A percentile compares a stretch with the other conserved stretches of the same genome.
These are phyloP conservation scores for Coracopsis vasa DNA, from an alignment of 2,113 vertebrate species.

Conservation along the genomic window DNA sequence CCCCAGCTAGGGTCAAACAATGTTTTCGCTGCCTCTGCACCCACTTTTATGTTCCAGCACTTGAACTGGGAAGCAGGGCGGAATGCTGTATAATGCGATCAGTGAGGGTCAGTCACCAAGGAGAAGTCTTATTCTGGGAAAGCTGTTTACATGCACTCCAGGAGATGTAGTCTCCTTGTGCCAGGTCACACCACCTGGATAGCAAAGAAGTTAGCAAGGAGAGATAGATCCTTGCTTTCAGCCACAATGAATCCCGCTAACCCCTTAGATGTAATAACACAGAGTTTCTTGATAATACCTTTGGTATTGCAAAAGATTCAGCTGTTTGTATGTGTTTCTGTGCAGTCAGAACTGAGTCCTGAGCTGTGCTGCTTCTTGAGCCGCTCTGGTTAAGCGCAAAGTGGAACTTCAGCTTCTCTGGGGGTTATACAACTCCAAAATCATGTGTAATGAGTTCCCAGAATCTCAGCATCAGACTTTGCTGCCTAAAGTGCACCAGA, in stretches of 20 bases:
- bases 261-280: background rate
- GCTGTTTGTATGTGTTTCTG: background rate
- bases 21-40: background rate
- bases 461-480: background rate
- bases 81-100: background rate
- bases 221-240: background rate
- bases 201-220: background rate
- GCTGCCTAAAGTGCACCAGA: background rate
- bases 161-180: background rate
- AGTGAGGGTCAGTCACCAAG: background rate
- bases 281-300: background rate
- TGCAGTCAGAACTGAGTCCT: background rate
- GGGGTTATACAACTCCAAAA: background rate
- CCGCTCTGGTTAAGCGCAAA: background rate
- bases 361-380: background rate
- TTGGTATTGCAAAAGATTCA: background rate
- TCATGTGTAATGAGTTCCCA: background rate
- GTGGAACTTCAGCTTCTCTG: background rate
- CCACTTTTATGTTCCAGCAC: background rate
- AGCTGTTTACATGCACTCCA: background rate
- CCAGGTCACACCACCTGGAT: background rate
- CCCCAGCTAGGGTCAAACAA: background rate
- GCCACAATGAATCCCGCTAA: background rate
- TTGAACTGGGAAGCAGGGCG: background rate
- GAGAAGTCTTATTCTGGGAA: background rate